These are phyloP conservation scores for Drosophila multiciliata DNA, from an alignment of 2,888 invertebrate genomes.

Conservation along the genomic window DNA sequence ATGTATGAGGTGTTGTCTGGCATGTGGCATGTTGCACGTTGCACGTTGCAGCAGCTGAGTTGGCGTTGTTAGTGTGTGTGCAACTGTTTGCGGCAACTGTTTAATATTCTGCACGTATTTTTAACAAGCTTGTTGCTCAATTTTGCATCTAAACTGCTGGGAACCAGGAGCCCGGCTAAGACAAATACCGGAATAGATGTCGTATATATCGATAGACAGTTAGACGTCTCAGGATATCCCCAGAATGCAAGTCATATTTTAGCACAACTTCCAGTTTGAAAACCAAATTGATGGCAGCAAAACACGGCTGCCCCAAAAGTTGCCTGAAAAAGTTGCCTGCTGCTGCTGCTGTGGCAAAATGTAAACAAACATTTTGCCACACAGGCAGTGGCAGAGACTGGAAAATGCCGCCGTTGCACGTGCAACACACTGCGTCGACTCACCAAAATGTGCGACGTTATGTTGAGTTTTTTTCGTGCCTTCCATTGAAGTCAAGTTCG, in stretches of 20 bases:
- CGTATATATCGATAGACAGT: slow-evolving; percentile 15
- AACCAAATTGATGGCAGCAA: slow-evolving; percentile 50
- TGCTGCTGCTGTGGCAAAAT: slow-evolving; percentile 41
- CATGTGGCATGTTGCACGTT: slow-evolving; percentile 16
- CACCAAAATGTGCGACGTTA: slow-evolving; percentile 52
- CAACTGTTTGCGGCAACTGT: slow-evolving; percentile 21
- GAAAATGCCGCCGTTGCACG: slow-evolving; percentile 69
- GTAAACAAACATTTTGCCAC: slow-evolving; percentile 67
- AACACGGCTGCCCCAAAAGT: not conserved
- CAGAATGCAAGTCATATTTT: slow-evolving; percentile 40
- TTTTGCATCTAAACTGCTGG: slow-evolving; percentile 50
- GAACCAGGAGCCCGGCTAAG: not conserved
- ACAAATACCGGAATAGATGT: slow-evolving; percentile 22
- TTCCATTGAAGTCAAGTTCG: slow-evolving; percentile 61
- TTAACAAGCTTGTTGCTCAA: slow-evolving; percentile 65
- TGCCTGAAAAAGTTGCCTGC: not conserved
- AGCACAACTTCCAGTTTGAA: slow-evolving; percentile 52
- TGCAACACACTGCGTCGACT: slow-evolving; percentile 70
- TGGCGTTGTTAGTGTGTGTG: slow-evolving; percentile 8
- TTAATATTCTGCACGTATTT: slow-evolving; percentile 57
- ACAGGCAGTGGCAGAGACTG: slow-evolving; percentile 32
- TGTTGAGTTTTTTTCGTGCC: slow-evolving; percentile 45
- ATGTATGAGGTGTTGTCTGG: slow-evolving; percentile 47
- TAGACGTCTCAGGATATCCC: not conserved
- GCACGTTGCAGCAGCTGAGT: slow-evolving; percentile 11